These are phyloP conservation scores for Pheosia gnoma DNA, from an alignment of 2,888 invertebrate species.

Conservation along the genomic window DNA sequence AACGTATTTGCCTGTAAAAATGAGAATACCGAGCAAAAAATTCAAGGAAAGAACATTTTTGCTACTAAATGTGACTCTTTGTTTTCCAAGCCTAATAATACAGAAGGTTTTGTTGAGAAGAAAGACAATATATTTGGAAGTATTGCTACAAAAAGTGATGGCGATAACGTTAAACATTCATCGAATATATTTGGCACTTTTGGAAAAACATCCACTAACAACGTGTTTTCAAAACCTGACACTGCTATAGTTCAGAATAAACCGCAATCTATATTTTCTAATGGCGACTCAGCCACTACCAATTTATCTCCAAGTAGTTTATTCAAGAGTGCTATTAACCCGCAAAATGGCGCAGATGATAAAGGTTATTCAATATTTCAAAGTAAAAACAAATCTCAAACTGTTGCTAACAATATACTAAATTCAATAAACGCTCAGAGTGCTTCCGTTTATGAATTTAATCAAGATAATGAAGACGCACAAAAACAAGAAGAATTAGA, in stretches of 20 bases:
- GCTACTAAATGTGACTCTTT: slow-evolving; percentile 40
- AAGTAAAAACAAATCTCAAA: slow-evolving; percentile 66
- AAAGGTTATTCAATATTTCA: slow-evolving; percentile 65
- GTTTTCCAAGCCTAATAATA: slow-evolving; percentile 44
- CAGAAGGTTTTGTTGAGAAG: slow-evolving; percentile 42
- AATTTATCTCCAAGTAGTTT: slow-evolving; percentile 65
- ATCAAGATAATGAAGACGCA: slow-evolving; percentile 49
- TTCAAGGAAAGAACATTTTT: slow-evolving; percentile 25
- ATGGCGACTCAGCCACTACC: slow-evolving; percentile 48
- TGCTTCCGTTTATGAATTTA: slow-evolving; percentile 62
- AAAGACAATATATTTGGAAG: slow-evolving; percentile 59
- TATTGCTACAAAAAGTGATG: slow-evolving; percentile 28
- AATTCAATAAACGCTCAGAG: slow-evolving; percentile 51
- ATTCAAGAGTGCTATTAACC: slow-evolving; percentile 64
- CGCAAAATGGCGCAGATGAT: slow-evolving; percentile 47
- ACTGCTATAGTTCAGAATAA: slow-evolving; percentile 26
- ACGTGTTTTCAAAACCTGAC: slow-evolving; percentile 45
- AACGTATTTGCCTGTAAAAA: slow-evolving; percentile 25
- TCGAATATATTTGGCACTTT: slow-evolving; percentile 60
- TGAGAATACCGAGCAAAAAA: slow-evolving; percentile 13
- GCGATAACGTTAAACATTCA: slow-evolving; percentile 39
- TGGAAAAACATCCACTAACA: slow-evolving; percentile 44
- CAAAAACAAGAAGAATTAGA: slow-evolving; percentile 33
- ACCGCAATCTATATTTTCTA: slow-evolving; percentile 43
- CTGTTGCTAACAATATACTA: slow-evolving; percentile 67